Conservation (phyloP, 2,797 vertebrate species). For the Coreius guichenoti region DNA sequence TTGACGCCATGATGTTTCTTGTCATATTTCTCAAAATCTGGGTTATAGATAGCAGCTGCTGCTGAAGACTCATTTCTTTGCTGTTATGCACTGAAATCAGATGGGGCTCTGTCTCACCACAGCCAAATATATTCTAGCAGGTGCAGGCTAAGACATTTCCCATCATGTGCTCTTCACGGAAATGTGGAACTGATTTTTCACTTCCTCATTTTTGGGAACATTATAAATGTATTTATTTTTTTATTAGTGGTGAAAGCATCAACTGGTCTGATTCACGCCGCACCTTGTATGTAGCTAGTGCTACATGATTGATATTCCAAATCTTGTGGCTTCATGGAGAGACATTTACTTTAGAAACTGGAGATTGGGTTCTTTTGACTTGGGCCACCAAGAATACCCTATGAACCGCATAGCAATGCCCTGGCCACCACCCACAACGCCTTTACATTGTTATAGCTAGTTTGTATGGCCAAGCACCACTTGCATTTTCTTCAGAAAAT, state of each 20-base stretch:
- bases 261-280: background rate
- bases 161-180: constrained; percentile 1
- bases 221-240: background rate
- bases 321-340: background rate
- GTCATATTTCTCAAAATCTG: constrained; percentile 31
- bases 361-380: background rate
- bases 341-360: background rate
- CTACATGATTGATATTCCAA: background rate
- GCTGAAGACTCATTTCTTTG: background rate
- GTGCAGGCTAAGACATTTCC: constrained; percentile 29
- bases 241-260: background rate
- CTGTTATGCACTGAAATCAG: constrained; percentile 14
- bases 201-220: background rate
- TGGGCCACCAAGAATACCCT: background rate
- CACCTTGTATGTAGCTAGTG: background rate
- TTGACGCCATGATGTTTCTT: background rate
- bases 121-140: constrained; percentile 38
- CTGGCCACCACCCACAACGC: background rate
- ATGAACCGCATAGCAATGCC: background rate
- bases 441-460: background rate
- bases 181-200: constrained; percentile 30
- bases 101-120: background rate
- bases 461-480: background rate
- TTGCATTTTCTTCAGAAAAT: background rate
- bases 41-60: constrained; percentile 25